Percentiles rank a stretch among this genome's conserved stretches.
Conservation (phyloP, 2,113 vertebrate species). For the Amazona guildingii region DNA sequence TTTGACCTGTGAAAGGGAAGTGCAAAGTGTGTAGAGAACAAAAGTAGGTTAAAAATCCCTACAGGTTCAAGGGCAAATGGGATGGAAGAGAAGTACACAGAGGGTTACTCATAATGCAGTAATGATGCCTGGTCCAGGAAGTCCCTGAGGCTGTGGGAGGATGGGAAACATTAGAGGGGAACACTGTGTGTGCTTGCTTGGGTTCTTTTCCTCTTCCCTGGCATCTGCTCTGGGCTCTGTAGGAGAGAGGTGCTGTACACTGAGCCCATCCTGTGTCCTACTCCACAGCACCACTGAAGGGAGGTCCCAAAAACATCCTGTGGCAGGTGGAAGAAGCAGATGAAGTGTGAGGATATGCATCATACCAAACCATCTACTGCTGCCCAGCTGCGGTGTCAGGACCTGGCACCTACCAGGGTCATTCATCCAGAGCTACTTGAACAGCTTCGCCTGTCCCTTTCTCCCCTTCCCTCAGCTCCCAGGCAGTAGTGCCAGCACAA, state of each 20-base stretch:
- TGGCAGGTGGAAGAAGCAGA: background rate
- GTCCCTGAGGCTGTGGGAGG: background rate
- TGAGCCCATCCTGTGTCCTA: background rate
- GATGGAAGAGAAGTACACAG: background rate
- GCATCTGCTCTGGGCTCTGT: background rate
- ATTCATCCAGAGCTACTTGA: background rate
- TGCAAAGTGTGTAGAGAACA: background rate
- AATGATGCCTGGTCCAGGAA: background rate
- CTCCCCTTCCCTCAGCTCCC: background rate
- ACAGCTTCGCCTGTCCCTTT: background rate
- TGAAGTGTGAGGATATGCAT: background rate
- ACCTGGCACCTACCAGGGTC: background rate
- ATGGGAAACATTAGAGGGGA: background rate
- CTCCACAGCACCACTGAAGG: background rate
- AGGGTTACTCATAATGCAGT: background rate
- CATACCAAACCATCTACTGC: accelerated
- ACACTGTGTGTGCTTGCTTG: accelerated
- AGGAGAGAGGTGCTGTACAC: background rate
- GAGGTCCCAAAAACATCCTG: background rate
- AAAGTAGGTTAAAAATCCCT: background rate
- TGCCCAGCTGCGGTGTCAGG: background rate
- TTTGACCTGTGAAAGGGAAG: background rate
- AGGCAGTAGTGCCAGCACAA: background rate
- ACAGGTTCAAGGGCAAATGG: background rate
- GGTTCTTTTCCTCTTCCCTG: background rate